Evolutionary conservation across 2,797 vertebrate species (phyloP).

Genomic region (Leptoclinus maculatus): DNA sequence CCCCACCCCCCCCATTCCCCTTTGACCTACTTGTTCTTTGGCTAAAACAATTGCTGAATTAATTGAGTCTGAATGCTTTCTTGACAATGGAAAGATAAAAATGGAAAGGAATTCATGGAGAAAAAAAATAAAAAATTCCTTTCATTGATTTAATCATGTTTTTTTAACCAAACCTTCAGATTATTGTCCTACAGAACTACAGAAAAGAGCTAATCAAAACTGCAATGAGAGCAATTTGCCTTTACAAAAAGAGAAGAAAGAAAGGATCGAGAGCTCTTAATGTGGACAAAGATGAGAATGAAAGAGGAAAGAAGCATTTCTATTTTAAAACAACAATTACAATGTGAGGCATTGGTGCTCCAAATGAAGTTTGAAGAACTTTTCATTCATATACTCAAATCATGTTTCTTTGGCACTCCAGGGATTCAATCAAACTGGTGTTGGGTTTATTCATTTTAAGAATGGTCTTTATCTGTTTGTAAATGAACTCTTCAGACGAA

Average conservation of each 20-base stretch:
- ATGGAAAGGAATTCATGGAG: not conserved
- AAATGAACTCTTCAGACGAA: not conserved
- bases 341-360: not conserved
- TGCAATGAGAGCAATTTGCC: slow-evolving; percentile 5
- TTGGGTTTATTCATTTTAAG: not conserved
- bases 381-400: not conserved
- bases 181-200: not conserved
- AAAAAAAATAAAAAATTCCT: not conserved
- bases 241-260: slow-evolving; percentile 3
- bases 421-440: not conserved
- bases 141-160: not conserved
- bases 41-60: not conserved
- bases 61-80: not conserved
- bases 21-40: not conserved
- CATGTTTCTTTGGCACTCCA: not conserved
- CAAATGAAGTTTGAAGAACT: not conserved
- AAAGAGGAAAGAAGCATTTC: slow-evolving; percentile 23
- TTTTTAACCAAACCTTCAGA: not conserved
- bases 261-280: slow-evolving; percentile 40
- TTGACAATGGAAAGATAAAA: not conserved
- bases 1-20: no score
- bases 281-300: slow-evolving; percentile 33
- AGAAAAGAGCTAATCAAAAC: not conserved
- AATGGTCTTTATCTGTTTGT: not conserved
- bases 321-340: slow-evolving; percentile 15